A percentile compares a stretch with the other conserved stretches of the same genome.
phyloP scores from a whole-genome alignment of 2,888 invertebrate species.

The Cosmopolites sordidus region DNA sequence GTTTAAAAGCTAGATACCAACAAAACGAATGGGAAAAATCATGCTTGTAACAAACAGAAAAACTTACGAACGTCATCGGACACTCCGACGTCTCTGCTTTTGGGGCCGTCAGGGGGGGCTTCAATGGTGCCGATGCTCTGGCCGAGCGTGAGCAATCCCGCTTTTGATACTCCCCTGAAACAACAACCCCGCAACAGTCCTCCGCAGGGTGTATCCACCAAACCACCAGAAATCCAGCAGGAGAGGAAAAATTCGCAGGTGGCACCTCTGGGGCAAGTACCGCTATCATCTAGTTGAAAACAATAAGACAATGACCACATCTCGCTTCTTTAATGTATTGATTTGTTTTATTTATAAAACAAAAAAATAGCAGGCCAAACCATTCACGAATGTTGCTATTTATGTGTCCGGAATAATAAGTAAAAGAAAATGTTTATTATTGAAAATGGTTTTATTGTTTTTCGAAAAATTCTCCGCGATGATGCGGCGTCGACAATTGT shows the following conservation, averaged over 20 bases:
- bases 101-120: conserved; percentile 53
- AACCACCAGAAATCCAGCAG: conserved; percentile 87
- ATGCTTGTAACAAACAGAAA: not conserved
- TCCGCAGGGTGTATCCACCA: conserved; percentile 75
- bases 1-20: too few relatives aligned
- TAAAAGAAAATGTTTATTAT: too few relatives aligned
- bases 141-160: conserved; percentile 57
- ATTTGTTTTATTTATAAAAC: not conserved
- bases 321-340: too few relatives aligned
- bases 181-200: conserved; percentile 81
- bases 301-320: too few relatives aligned
- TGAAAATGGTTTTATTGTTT: too few relatives aligned
- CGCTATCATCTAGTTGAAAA: not conserved
- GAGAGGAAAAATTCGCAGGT: conserved; percentile 87
- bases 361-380: not conserved
- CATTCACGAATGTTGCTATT: too few relatives aligned
- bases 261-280: conserved; percentile 63
- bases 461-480: not conserved
- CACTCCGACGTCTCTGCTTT: conserved; percentile 56
- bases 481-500: not conserved
- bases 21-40: not conserved
- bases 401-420: too few relatives aligned
- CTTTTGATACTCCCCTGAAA: conserved; percentile 59
- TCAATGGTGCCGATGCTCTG: conserved; percentile 61
- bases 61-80: conserved; percentile 49